Evolutionary conservation across 2,797 vertebrate genomes (phyloP).

Genomic region (Aphelocoma californica): DNA sequence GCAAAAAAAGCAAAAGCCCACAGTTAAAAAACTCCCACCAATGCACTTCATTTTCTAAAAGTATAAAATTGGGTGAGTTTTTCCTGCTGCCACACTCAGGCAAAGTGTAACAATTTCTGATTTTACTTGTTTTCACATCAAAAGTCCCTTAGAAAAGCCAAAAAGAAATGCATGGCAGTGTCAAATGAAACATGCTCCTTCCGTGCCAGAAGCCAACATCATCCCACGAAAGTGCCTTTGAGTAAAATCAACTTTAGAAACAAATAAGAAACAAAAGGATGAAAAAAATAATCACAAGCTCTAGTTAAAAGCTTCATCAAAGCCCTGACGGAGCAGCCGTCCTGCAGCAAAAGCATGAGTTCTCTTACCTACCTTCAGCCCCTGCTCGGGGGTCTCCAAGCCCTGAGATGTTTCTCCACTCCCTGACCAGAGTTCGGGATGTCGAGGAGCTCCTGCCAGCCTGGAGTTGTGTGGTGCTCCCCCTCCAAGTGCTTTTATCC

Average conservation of each 20-base stretch:
- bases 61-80: slow-evolving; percentile 73
- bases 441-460: neutral
- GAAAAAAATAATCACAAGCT: neutral
- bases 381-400: neutral
- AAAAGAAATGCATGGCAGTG: neutral
- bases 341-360: slow-evolving; percentile 32
- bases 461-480: neutral
- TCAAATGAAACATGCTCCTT: neutral
- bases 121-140: slow-evolving; percentile 32
- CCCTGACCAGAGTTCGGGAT: neutral
- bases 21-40: slow-evolving; percentile 38
- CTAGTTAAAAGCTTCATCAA: slow-evolving; percentile 23
- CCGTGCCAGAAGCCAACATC: slow-evolving; percentile 22
- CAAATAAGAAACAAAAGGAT: neutral
- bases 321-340: slow-evolving; percentile 28
- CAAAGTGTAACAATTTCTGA: neutral
- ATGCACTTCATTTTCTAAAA: slow-evolving; percentile 43
- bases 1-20: slow-evolving; percentile 52
- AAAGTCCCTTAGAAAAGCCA: slow-evolving; percentile 24
- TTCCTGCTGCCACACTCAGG: slow-evolving; percentile 45
- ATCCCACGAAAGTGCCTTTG: slow-evolving; percentile 69
- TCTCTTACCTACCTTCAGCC: neutral
- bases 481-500: neutral
- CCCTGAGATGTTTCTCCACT: neutral
- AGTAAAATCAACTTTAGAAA: slow-evolving; percentile 62